phyloP scores from a whole-genome alignment of 1,140 invertebrate genomes.

The Wasmannia auropunctata region DNA sequence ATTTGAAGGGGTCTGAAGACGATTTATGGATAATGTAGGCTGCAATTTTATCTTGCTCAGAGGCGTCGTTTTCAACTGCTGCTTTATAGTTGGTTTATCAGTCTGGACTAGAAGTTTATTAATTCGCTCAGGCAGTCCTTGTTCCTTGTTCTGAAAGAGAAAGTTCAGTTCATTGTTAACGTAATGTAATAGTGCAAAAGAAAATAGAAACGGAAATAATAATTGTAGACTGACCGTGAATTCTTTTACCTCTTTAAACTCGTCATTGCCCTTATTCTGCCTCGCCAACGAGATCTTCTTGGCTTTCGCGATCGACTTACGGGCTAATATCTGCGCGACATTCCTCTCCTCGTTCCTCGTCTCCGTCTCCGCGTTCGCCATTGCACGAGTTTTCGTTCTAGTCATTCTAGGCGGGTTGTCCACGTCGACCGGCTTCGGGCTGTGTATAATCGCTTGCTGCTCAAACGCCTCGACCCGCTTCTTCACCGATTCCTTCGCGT shows the following conservation, averaged over 20 bases:
- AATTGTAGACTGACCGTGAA: slow-evolving; percentile 37
- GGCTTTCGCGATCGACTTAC: slow-evolving; percentile 80
- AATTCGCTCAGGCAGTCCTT: slow-evolving; percentile 55
- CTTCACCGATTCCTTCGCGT: slow-evolving; percentile 87
- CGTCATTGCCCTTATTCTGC: slow-evolving; percentile 73
- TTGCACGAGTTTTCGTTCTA: slow-evolving; percentile 83
- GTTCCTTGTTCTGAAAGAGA: slow-evolving; percentile 69
- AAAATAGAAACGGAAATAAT: background rate
- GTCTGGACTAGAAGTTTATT: slow-evolving; percentile 39
- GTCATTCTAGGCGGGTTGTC: slow-evolving; percentile 79
- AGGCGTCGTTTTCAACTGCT: slow-evolving; percentile 76
- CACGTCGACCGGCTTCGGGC: slow-evolving; percentile 70
- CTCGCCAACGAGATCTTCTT: slow-evolving; percentile 79
- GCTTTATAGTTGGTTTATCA: slow-evolving; percentile 66
- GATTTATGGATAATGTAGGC: slow-evolving; percentile 73
- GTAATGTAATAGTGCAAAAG: background rate
- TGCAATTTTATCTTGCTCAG: slow-evolving; percentile 76
- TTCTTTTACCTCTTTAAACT: slow-evolving; percentile 77
- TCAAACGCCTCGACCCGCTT: slow-evolving; percentile 88
- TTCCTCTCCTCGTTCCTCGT: slow-evolving; percentile 33
- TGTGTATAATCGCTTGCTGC: slow-evolving; percentile 83
- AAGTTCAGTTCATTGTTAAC: slow-evolving; percentile 7
- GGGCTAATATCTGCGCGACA: slow-evolving; percentile 74
- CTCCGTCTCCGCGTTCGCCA: slow-evolving; percentile 69
- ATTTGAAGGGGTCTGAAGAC: slow-evolving; percentile 76